phyloP scores from a whole-genome alignment of 2,113 vertebrate species.

The Cryptotis parvus region DNA sequence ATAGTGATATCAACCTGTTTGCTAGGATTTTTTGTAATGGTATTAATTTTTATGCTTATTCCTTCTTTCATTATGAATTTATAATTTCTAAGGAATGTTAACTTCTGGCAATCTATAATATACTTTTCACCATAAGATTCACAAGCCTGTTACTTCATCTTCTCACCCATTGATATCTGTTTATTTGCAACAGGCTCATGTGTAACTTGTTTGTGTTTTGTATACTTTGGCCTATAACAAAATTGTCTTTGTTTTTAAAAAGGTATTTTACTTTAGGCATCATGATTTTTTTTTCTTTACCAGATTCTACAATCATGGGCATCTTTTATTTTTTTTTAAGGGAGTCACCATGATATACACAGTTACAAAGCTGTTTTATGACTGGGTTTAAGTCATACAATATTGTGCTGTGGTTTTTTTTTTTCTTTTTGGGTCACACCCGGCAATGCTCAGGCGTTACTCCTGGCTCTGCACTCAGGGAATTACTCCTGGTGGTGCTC shows the following conservation, averaged over 20 bases:
- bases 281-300: too few relatives aligned
- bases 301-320: too few relatives aligned
- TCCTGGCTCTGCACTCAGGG: too few relatives aligned
- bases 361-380: too few relatives aligned
- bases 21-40: background rate
- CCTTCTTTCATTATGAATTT: background rate
- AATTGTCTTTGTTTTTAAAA: background rate
- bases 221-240: slow-evolving; percentile 20
- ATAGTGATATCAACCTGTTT: background rate
- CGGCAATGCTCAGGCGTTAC: too few relatives aligned
- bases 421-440: too few relatives aligned
- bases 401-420: too few relatives aligned
- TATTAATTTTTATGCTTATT: background rate
- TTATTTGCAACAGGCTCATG: background rate
- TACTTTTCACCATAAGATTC: slow-evolving; percentile 18
- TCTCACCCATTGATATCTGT: background rate
- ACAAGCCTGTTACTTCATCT: background rate
- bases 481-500: too few relatives aligned
- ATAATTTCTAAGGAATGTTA: background rate
- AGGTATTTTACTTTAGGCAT: too few relatives aligned
- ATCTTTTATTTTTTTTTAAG: too few relatives aligned
- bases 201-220: slow-evolving; percentile 11
- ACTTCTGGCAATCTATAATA: background rate
- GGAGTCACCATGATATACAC: too few relatives aligned
- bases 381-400: too few relatives aligned